A percentile compares a stretch with the other conserved stretches of the same genome.
These are phyloP conservation scores for Bombyx huttoni DNA, from an alignment of 2,888 invertebrate species.

Conservation along the genomic window DNA sequence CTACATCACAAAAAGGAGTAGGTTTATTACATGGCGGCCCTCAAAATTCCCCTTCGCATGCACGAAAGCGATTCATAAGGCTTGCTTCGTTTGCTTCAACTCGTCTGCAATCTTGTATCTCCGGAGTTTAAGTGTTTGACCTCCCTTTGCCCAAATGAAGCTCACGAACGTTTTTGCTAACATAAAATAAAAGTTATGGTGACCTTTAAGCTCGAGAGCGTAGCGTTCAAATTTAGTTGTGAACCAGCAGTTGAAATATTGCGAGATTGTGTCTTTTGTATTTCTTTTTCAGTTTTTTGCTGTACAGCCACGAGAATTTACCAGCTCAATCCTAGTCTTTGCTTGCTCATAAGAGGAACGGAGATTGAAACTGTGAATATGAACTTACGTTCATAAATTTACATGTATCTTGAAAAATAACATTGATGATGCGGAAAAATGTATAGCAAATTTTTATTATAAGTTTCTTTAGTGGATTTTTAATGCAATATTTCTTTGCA, in stretches of 20 bases:
- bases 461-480: too few relatives aligned
- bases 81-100: constrained; percentile 60
- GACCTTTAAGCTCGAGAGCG: constrained; percentile 21
- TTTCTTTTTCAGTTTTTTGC: constrained; percentile 55
- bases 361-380: constrained; percentile 15
- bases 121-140: constrained; percentile 63
- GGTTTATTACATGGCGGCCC: constrained; percentile 27
- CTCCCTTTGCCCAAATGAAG: constrained; percentile 63
- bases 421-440: neutral
- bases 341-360: constrained; percentile 34
- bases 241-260: constrained; percentile 20
- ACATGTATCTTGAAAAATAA: neutral
- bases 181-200: constrained; percentile 23
- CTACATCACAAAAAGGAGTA: constrained; percentile 17
- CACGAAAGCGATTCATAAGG: constrained; percentile 54
- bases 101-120: constrained; percentile 64
- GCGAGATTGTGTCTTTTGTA: constrained; percentile 48
- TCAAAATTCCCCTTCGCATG: constrained; percentile 44
- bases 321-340: constrained; percentile 49
- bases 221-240: constrained; percentile 28
- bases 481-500: too few relatives aligned
- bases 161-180: constrained; percentile 45
- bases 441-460: neutral
- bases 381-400: neutral
- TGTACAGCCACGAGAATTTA: constrained; percentile 45